phyloP scores from a whole-genome alignment of 2,113 vertebrate species.

The Tyrannus savana region DNA sequence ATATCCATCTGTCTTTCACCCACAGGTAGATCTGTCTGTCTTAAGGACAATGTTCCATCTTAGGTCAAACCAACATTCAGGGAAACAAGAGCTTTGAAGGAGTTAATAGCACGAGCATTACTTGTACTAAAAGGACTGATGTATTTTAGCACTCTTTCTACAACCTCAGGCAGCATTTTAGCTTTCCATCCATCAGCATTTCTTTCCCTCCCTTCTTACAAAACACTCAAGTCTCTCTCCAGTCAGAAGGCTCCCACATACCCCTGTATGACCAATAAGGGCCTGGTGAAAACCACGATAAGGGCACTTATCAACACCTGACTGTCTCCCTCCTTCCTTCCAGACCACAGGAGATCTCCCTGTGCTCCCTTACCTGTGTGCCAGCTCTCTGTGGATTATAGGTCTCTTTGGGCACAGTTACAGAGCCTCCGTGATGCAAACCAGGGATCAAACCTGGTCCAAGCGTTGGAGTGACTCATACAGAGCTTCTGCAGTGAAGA shows the following conservation, averaged over 20 bases:
- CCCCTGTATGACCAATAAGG: not conserved
- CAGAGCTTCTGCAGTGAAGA: not conserved
- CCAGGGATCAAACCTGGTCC: not conserved
- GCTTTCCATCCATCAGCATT: not conserved
- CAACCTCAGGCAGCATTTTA: not conserved
- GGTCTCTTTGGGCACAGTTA: not conserved
- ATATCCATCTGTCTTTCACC: not conserved
- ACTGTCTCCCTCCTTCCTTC: not conserved
- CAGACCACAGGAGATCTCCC: not conserved
- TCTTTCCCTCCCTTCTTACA: not conserved
- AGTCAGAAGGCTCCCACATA: not conserved
- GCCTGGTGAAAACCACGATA: not conserved
- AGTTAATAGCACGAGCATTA: not conserved
- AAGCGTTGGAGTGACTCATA: not conserved
- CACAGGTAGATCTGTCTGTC: not conserved
- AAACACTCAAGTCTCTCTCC: not conserved
- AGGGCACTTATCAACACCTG: not conserved
- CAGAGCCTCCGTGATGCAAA: not conserved
- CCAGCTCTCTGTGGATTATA: not conserved
- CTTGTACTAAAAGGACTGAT: not conserved
- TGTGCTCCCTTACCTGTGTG: not conserved
- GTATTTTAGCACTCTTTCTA: not conserved
- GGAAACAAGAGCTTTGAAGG: not conserved
- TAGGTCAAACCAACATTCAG: not conserved
- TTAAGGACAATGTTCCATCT: not conserved